Evolutionary conservation across 2,888 invertebrate genomes (phyloP), one percentile per base, ranked within the genome.

Genomic region (Dusona sp.): DNA sequence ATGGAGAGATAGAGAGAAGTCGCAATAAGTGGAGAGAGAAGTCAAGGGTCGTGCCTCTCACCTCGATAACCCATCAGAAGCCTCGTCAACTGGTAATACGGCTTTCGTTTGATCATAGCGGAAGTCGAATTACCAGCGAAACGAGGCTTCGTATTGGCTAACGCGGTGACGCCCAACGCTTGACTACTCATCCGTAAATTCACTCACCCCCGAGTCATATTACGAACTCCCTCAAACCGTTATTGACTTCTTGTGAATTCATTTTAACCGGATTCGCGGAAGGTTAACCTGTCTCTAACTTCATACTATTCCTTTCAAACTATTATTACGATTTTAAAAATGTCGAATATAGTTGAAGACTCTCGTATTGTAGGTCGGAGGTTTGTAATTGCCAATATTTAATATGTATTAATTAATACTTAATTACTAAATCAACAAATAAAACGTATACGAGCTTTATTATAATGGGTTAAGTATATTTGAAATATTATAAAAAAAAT

Each of bases 111-210:
- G 64, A 64, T 61, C 61, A 38, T 75, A 75, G 61, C 61, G 61
- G 61, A 61, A 61, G 61, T 64, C 75, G 54, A 54, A 57, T 57
- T 57, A 57, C 11, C 73, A n/a, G 33, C 22, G 57, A 54, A 57
- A 74, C 57, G 54, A 57, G 22, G 73, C 73, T 74, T 42, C 73
- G 22, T 54, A 54, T 61, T 75, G 48, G n/a, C 38, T 74, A 64
- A 75, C 64, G 45, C 45, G 45, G 64, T 77, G 64, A 48, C 33
- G 61, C 42, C 48, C 64, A 7, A 77, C 64, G 64, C 64, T 65
- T 33, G 75, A 77, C 48, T 77, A 48, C 29, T 48, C 75, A 45
- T 77, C 45, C 64, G 75, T 77, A 48, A 77, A 64, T 74, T 36
- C 73, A 38, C 38, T 68, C 68, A 42, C 22, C 25, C 29, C 45